Percentiles rank a stretch among this genome's conserved stretches.
Evolutionary conservation across 2,888 invertebrate genomes (phyloP).

Genomic region (Lutraria lutraria): DNA sequence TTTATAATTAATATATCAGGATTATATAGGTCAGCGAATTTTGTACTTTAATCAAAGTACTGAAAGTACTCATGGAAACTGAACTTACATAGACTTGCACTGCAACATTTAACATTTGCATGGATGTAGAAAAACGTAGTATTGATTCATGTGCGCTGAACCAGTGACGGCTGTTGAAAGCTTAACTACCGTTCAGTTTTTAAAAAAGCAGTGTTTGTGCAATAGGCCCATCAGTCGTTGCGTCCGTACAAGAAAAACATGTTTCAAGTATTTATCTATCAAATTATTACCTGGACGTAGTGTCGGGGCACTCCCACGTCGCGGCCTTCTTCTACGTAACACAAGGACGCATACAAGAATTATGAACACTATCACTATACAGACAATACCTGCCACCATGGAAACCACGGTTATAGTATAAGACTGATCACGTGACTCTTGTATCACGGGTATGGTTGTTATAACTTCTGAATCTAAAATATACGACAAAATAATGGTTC

Average conservation of each 20-base stretch:
- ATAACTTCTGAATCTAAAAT: neutral
- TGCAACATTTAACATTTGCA: too few relatives aligned
- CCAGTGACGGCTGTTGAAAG: too few relatives aligned
- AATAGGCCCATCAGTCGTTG: neutral
- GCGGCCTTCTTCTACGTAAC: constrained; percentile 8
- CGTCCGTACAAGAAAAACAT: neutral
- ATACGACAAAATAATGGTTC: neutral
- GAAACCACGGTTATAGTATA: neutral
- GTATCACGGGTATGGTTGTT: neutral
- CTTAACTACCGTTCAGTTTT: too few relatives aligned
- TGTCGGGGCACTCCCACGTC: constrained; percentile 38
- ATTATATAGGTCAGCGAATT: too few relatives aligned
- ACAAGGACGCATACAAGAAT: constrained; percentile 29
- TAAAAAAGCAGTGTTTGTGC: too few relatives aligned
- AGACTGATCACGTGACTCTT: neutral
- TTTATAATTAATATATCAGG: too few relatives aligned
- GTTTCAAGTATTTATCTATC: too few relatives aligned
- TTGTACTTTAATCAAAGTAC: too few relatives aligned
- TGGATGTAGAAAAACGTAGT: too few relatives aligned
- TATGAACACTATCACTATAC: constrained; percentile 5
- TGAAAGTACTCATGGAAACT: too few relatives aligned
- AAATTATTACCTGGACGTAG: constrained; percentile 38
- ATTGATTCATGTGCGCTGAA: too few relatives aligned
- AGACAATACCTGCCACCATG: constrained; percentile 41
- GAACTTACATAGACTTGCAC: too few relatives aligned